A percentile compares a stretch with the other conserved stretches of the same genome.
Conservation (phyloP, 2,888 invertebrate genomes). For the Macrophya annulata region DNA sequence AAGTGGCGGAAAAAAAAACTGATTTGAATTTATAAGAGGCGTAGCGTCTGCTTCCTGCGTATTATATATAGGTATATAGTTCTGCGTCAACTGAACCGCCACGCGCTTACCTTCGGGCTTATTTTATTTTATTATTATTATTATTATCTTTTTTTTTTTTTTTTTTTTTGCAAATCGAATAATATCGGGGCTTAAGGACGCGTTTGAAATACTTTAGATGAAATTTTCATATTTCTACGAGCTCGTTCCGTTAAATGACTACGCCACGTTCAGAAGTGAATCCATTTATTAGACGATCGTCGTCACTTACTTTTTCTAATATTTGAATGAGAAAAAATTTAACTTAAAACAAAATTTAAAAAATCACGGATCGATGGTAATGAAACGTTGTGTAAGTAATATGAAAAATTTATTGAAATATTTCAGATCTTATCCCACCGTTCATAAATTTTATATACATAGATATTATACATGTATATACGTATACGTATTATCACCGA, state of each 20-base stretch:
- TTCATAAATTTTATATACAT: conserved; percentile 28
- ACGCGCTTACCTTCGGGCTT: conserved; percentile 28
- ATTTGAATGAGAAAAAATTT: background rate
- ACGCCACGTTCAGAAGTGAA: background rate
- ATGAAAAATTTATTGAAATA: background rate
- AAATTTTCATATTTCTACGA: conserved; percentile 25
- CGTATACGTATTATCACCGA: background rate
- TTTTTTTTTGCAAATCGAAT: conserved; percentile 32
- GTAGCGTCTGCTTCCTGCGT: conserved; percentile 43
- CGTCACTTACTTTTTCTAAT: background rate
- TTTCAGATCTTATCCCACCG: background rate
- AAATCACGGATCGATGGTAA: conserved; percentile 6
- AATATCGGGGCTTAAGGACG: conserved; percentile 14
- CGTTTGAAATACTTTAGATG: conserved; percentile 47
- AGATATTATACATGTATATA: no score
- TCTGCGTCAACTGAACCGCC: background rate
- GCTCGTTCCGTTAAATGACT: conserved; percentile 11
- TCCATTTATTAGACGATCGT: conserved; percentile 10
- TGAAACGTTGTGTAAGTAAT: background rate
- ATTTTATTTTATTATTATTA: no score
- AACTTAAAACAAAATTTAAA: background rate
- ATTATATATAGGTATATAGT: conserved; percentile 7
- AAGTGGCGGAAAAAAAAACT: conserved; percentile 40
- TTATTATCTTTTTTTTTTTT: background rate
- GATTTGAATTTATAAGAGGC: conserved; percentile 52